phyloP scores from a whole-genome alignment of 2,113 vertebrate species.

The Sarotherodon lohbergeri region DNA sequence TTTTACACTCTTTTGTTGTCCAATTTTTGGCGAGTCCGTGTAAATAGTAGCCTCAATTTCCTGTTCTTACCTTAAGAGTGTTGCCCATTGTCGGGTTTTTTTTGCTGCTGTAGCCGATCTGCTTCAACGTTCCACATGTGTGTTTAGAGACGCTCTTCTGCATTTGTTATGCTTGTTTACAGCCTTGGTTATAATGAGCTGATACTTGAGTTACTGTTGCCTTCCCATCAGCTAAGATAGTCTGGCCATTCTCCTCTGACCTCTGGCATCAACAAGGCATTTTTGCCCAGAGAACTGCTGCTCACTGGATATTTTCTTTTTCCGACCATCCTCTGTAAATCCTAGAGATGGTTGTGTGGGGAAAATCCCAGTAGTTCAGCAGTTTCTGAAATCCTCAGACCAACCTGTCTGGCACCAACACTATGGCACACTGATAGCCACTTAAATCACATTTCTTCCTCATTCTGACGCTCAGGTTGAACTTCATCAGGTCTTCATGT shows the following conservation, averaged over 20 bases:
- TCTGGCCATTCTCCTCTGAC: not conserved
- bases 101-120: not conserved
- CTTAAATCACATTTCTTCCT: not conserved
- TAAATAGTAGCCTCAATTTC: not conserved
- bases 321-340: not conserved
- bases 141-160: not conserved
- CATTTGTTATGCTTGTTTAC: not conserved
- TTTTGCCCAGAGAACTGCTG: not conserved
- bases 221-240: not conserved
- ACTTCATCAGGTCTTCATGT: not conserved
- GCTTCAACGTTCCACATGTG: not conserved
- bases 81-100: too few species aligned
- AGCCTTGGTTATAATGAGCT: not conserved
- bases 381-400: not conserved
- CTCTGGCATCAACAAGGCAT: not conserved
- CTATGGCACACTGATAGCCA: not conserved
- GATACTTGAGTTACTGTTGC: not conserved
- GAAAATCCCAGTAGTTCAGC: not conserved
- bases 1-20: not conserved
- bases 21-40: rapidly evolving
- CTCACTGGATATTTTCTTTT: not conserved
- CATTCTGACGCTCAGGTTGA: not conserved
- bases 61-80: not conserved
- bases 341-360: not conserved
- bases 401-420: not conserved